Evolutionary conservation across 2,797 vertebrate species (phyloP), one percentile per base, ranked within the genome.

Genomic region (Caiman crocodilus): DNA sequence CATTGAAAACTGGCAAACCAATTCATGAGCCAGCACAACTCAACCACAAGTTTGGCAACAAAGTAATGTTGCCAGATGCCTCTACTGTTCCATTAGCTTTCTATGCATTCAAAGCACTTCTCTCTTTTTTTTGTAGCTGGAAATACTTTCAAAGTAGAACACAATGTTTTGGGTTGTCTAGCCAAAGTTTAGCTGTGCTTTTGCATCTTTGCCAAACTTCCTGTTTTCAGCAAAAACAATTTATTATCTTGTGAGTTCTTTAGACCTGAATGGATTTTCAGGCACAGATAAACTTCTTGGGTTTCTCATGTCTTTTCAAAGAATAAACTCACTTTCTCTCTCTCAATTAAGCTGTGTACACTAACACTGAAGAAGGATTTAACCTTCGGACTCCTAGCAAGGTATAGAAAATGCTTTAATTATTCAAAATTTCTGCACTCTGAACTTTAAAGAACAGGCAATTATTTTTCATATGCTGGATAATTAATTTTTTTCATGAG

Each of bases 211-310:
- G 98, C 97, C 98, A 98, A 97, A 98, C 98, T 98, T 98, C 97
- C 97, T 98, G 97, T 98, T 98, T 98, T 99, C 98, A 99, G 98
- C 98, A 96, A 97, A 97, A 98, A 92, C 98, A 98, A 98, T 97
- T 98, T 98, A 98, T 99, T 98, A 99, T 99, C 98, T 98, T 97
- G 94, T 97, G 98, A 97, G 96, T 98, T 95, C 97, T 98, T 97
- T 96, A 96, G 96, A 94, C 95, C 95, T 95, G 94, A 96, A 98
- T 98, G 88, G 94, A 95, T 97, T 96, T 97, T 85, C 67, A 93
- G 94, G 90, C 94, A 95, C 96, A 97, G 97, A 96, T 97, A 96
- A 93, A 97, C 93, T 95, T 95, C 87, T 98, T 95, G 78, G 4
- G 79, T 90, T 85, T 95, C 96, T 84, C 69, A 85, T 94, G 91